Evolutionary conservation across 2,888 invertebrate species (phyloP), one percentile per base, ranked within the genome.

Genomic region (Latrodectus hesperus): DNA sequence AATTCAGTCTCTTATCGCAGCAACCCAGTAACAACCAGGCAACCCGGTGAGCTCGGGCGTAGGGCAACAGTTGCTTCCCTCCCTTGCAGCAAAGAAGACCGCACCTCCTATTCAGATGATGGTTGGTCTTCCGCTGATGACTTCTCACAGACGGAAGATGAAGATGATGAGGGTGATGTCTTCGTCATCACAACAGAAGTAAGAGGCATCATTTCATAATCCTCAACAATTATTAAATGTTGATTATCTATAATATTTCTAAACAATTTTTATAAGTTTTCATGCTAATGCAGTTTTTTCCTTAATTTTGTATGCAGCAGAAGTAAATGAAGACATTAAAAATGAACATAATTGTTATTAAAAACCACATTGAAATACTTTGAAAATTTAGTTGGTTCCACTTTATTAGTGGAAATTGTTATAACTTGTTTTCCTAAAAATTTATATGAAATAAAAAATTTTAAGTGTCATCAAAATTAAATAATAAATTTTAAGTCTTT

Each of bases 101-200:
- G 80, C 53, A 88, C 94, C 90, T 95, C 95, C 91, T 96, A 96
- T 91, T 91, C 91, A 8, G 95, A 95, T 91, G 95, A 95, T 73
- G 96, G 96, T 91, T 97, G 97, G 96, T 97, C 97, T 91, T 97
- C 97, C 2, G 97, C 96, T 91, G 97, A 96, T 91, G 97, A 96
- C 89, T 97, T 97, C 91, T 96, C 96, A 90, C 84, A 89, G 60
- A 86, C 89, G 14, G 89, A 88, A 72, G 97, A 97, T 90, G 97
- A 97, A 90, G 97, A 97, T 91, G 96, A 96, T 88, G 91, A 90
- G 88, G 91, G 86, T 89, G 91, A 90, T 90, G 93, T 94, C 0
- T 93, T 94, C 89, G 93, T 94, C 22, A 95, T 95, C 65, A 90
- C 90, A 79, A 93, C 93, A 88, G 93, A 93, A 89, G 94, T 94